Percentiles rank a stretch among this genome's conserved stretches.
Conservation (phyloP, 2,113 vertebrate species). For the Vulpes ferrilata region DNA sequence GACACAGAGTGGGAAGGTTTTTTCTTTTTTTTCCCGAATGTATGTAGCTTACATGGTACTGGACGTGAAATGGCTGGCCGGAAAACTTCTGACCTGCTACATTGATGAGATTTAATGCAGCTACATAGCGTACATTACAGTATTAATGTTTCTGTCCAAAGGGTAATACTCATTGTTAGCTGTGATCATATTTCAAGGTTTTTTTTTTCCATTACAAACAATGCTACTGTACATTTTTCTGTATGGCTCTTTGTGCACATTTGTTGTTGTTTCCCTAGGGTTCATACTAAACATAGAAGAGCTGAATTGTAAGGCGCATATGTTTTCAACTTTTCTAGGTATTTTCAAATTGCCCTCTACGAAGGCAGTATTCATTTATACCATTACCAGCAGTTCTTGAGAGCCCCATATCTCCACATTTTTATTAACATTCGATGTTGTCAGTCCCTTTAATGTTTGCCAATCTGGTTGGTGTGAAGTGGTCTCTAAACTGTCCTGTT, state of each 20-base stretch:
- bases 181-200: neutral
- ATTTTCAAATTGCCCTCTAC: neutral
- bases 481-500: neutral
- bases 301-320: neutral
- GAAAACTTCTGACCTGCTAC: neutral
- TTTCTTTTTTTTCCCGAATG: neutral
- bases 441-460: neutral
- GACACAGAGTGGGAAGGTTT: neutral
- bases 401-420: neutral
- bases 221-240: neutral
- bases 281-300: neutral
- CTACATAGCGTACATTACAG: neutral
- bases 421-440: neutral
- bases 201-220: neutral
- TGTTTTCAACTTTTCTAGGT: neutral
- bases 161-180: neutral
- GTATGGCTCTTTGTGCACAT: neutral
- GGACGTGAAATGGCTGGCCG: neutral
- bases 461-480: neutral
- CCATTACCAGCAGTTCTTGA: neutral
- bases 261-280: neutral
- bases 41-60: neutral
- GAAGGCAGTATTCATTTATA: neutral
- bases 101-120: neutral
- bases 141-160: neutral